A percentile compares a stretch with the other conserved stretches of the same genome.
phyloP scores from a whole-genome alignment of 2,113 vertebrate species.

The Arothron firmamentum region DNA sequence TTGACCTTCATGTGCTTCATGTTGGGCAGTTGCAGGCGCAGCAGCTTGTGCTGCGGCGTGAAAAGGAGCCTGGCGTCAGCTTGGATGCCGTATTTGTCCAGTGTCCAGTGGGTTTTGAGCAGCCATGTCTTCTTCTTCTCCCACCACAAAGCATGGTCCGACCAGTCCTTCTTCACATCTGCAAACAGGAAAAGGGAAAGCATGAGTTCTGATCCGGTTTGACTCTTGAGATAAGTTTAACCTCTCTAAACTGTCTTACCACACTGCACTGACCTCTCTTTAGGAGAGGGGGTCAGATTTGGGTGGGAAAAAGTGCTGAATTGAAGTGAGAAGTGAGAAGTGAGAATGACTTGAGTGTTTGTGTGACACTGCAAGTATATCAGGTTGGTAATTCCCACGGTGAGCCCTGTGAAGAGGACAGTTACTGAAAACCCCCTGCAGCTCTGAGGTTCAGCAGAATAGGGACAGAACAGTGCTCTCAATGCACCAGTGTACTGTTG shows the following conservation, averaged over 20 bases:
- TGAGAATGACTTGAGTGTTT: conserved; percentile 43
- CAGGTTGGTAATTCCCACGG: conserved; percentile 64
- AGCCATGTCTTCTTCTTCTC: conserved; percentile 99
- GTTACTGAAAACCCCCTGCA: conserved; percentile 58
- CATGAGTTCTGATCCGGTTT: not conserved
- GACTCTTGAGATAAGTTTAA: too few species aligned
- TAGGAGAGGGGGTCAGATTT: conserved; percentile 32
- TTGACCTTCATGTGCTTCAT: conserved; percentile 99
- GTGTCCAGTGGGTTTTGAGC: conserved; percentile 96
- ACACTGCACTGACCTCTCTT: conserved; percentile 33
- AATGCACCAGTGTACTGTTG: conserved; percentile 33
- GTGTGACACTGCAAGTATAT: conserved; percentile 62
- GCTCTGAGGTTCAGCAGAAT: conserved; percentile 56
- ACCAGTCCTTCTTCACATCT: conserved; percentile 99
- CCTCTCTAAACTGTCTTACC: conserved; percentile 2
- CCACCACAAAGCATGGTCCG: conserved; percentile 98
- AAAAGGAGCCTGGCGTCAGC: conserved; percentile 95
- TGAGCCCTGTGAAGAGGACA: conserved; percentile 58
- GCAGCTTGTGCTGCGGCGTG: conserved; percentile 96
- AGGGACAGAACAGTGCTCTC: conserved; percentile 30
- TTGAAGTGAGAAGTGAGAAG: conserved; percentile 36
- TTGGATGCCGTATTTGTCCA: conserved; percentile 98
- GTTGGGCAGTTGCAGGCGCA: conserved; percentile 96
- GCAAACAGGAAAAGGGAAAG: not conserved
- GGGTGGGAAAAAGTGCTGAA: conserved; percentile 30